Conservation (phyloP, 64 coral and sea anemone species). For the Exaiptasia diaphana region DNA sequence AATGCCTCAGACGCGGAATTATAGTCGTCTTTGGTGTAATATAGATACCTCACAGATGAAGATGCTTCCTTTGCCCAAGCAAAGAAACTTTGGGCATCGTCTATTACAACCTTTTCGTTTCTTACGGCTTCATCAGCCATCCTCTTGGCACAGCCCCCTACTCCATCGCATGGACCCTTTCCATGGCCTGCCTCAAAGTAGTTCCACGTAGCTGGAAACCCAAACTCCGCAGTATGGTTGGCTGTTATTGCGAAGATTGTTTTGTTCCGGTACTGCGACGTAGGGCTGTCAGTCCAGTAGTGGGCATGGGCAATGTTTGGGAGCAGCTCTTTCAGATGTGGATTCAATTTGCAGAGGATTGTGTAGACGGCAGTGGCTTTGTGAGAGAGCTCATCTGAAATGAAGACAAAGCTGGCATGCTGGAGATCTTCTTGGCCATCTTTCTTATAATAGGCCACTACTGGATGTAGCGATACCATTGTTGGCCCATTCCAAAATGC, state of each 20-base stretch:
- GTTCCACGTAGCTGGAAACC: background rate
- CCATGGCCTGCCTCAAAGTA: constrained; percentile 20
- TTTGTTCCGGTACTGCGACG: constrained; percentile 15
- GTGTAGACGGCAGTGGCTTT: constrained; percentile 27
- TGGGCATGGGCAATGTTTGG: background rate
- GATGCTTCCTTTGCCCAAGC: background rate
- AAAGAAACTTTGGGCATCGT: background rate
- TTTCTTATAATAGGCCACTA: constrained; percentile 29
- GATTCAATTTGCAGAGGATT: background rate
- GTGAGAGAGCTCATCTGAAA: constrained; percentile 50
- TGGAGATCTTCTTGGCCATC: background rate
- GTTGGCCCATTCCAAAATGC: background rate
- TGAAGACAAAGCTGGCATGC: constrained; percentile 39
- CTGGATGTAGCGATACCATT: constrained; percentile 8
- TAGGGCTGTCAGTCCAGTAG: constrained; percentile 21
- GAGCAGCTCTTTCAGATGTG: constrained; percentile 7
- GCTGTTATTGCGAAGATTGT: background rate
- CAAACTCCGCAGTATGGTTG: background rate
- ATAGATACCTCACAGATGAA: background rate
- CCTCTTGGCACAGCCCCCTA: background rate
- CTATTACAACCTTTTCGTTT: background rate
- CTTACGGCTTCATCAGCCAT: constrained; percentile 14
- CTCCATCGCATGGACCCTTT: constrained; percentile 23
- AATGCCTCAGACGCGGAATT: background rate
- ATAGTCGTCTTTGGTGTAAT: background rate